Conservation (phyloP, 2,113 vertebrate genomes). For the Caretta caretta region DNA sequence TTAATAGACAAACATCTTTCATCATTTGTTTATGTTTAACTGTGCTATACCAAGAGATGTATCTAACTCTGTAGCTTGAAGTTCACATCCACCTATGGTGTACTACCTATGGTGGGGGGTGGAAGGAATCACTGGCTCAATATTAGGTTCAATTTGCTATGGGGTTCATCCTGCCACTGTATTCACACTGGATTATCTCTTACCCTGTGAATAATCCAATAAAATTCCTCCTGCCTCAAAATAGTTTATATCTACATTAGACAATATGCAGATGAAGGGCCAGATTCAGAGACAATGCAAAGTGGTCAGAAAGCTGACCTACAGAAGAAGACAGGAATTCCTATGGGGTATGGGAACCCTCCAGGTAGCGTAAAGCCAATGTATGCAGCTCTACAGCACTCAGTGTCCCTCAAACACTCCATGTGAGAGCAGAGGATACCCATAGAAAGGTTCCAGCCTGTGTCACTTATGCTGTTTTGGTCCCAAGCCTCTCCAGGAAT, state of each 20-base stretch:
- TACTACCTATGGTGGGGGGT: accelerated
- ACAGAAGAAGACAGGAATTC: accelerated
- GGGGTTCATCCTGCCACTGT: neutral
- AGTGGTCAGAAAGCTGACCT: neutral
- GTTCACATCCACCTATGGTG: neutral
- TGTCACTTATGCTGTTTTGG: neutral
- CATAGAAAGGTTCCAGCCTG: neutral
- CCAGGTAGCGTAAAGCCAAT: neutral
- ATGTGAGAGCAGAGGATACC: neutral
- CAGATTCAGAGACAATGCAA: neutral
- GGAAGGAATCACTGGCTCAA: neutral
- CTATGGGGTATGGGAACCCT: neutral
- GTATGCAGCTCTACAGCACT: neutral
- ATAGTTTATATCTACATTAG: neutral
- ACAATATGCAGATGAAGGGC: neutral
- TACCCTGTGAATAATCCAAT: neutral
- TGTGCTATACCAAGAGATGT: neutral
- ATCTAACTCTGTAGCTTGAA: neutral
- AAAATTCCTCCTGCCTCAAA: neutral
- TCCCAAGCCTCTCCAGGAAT: too few relatives aligned
- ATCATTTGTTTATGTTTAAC: neutral
- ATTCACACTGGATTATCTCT: neutral
- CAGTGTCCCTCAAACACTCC: neutral
- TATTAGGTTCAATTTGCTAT: neutral
- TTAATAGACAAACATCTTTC: neutral